Base-by-base conservation (phyloP, 2,797 vertebrate species). In the Cebuella pygmaea region DNA sequence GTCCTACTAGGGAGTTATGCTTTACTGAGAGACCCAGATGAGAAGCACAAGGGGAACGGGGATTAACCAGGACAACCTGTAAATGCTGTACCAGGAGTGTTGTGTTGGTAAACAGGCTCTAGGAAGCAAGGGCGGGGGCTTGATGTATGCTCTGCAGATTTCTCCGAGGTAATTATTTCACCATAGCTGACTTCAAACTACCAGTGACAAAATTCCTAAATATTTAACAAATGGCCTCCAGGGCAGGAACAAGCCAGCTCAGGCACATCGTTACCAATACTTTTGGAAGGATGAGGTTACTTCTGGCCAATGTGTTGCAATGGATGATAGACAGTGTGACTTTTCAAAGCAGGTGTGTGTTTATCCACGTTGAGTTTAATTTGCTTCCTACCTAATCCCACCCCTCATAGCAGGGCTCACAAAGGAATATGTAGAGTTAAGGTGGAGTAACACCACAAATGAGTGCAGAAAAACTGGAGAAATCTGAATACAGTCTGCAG, bases 131-230 rank as follows among this genome's bases (percentile, higher is more conserved):
- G 7, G 13, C 0, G 1, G 44, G 67, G 17, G 27, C 48, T 52
- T 80, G n/a, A 61, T 57, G 78, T 76, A 33, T 22, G 3, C 57
- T 70, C 13, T 22, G 11, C 12, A 75, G 48, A 27, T 76, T 67
- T 92, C 57, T 81, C 20, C 13, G 50, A 81, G 74, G 36, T 61
- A 41, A 95, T 64, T 46, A 11, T n/a, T 78, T 75, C 46, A 30
- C 86, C 9, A 6, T 33, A 33, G 59, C 80, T 82, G 87, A 88
- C 36, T 75, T 93, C 89, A 95, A 96, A 61, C 90, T 61, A 61
- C 46, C 70, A 76, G 30, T 36, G 78, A 80, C 2, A 44, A 72
- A 52, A 72, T 84, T 78, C 48, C 80, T 11, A 5, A 78, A 39
- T 57, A 57, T 74, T 95, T 82, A 80, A 64, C 52, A 91, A 24